Base-by-base conservation (phyloP, 2,888 invertebrate species). In the Neoaliturus tenellus region DNA sequence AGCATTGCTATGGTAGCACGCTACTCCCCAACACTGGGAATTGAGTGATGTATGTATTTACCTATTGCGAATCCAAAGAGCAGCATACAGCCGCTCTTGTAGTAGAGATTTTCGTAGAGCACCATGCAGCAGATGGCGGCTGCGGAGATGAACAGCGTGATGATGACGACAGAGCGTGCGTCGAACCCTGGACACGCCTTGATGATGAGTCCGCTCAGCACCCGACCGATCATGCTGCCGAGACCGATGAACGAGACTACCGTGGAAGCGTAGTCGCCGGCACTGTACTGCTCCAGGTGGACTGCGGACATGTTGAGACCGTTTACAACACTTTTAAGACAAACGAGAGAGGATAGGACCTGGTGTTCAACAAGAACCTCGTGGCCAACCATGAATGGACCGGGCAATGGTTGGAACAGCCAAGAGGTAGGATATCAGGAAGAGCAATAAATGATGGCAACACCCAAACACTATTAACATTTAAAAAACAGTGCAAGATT, bases 151-250 rank as follows among this genome's bases (percentile, higher is more conserved):
- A 25, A n/a, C 8, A 17, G 23, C 44, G 67, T 83, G 35, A 25
- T 0, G 10, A 51, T 6, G 6, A 35, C 41, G 20, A 39, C 44
- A 5, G 20, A 20, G 14, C 58, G 35, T 20, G 83, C 83, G 20
- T 71, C 58, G 39, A 82, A 55, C 8, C 28, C 55, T 10, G 82
- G 82, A 25, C 31, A 55, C 20, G 20, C n/a, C 14, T 73, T 82
- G 41, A 82, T 23, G 39, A 82, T 39, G 2, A 82, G 28, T 33
- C 82, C 82, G 33, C 82, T 82, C 12, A 51, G 6, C 23, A 82
- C n/a, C 6, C 82, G 51, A 31, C 82, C 82, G 17, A 73, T 23
- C 39, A 69, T 55, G 25, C 51, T 51, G 14, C 82, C 82, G 14
- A 82, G n/a, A 10, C 82, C 82, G 23, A 82, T 71, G 39, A 39